These are phyloP conservation scores for Mystacornis crossleyi DNA, from an alignment of 2,113 vertebrate species.

Conservation along the genomic window DNA sequence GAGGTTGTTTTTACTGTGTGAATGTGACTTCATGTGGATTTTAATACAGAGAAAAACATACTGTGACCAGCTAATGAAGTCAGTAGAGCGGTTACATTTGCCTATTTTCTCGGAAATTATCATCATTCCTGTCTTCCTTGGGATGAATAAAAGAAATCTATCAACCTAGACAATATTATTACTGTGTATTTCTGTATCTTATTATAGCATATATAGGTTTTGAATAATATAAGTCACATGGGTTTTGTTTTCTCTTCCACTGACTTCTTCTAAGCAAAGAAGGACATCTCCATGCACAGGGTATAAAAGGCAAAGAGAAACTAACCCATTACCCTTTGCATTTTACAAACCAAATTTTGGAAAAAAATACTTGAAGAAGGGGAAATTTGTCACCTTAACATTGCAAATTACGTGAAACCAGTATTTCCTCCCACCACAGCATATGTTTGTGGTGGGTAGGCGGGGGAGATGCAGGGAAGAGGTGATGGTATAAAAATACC, in stretches of 20 bases:
- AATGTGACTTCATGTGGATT: slow-evolving; percentile 4
- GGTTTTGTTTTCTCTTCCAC: not conserved
- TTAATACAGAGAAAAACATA: slow-evolving; percentile 4
- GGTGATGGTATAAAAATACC: slow-evolving; percentile 61
- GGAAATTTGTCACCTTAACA: slow-evolving; percentile 49
- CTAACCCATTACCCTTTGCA: not conserved
- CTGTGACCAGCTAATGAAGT: not conserved
- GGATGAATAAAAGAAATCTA: not conserved
- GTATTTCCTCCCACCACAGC: slow-evolving; percentile 52
- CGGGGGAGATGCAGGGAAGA: slow-evolving; percentile 46
- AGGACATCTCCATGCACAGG: not conserved
- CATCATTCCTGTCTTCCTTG: not conserved
- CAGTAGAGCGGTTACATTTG: not conserved
- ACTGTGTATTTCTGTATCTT: not conserved
- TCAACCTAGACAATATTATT: not conserved
- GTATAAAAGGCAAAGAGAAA: not conserved
- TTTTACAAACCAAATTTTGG: not conserved
- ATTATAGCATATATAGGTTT: not conserved
- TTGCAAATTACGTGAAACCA: slow-evolving; percentile 60
- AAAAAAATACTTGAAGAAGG: not conserved
- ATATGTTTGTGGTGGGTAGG: slow-evolving; percentile 54
- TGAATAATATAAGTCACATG: not conserved
- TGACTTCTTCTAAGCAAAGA: not conserved
- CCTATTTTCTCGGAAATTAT: not conserved
- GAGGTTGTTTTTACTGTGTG: slow-evolving; percentile 21